These are phyloP conservation scores for Drosophila atripex DNA, from an alignment of 2,888 invertebrate genomes.

Conservation along the genomic window DNA sequence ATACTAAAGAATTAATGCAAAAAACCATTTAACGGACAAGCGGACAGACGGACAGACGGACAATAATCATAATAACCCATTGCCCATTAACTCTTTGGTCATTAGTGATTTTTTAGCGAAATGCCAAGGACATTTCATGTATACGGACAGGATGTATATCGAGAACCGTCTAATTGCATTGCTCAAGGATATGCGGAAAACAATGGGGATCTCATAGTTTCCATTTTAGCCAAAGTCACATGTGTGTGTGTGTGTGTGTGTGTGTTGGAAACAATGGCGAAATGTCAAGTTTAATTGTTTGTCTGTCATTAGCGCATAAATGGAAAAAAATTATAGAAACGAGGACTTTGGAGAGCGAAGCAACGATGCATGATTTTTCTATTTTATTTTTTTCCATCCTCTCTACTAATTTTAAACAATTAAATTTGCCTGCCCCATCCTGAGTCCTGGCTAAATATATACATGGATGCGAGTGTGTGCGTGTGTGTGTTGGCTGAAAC, in stretches of 20 bases:
- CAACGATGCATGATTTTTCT: conserved; percentile 32
- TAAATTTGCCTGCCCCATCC: conserved; percentile 63
- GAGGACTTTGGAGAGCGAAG: conserved; percentile 26
- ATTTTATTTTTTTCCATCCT: conserved; percentile 4
- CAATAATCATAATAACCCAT: neutral
- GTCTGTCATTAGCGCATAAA: conserved; percentile 67
- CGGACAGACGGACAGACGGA: conserved; percentile 1
- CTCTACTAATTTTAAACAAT: conserved; percentile 68
- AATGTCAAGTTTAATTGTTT: conserved; percentile 75
- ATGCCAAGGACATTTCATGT: conserved; percentile 21
- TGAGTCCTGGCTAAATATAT: conserved; percentile 16
- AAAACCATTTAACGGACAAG: no score
- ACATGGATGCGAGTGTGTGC: conserved; percentile 7
- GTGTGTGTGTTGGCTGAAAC: conserved; percentile 46
- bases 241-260: conserved; percentile 34
- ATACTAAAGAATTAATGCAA: no score
- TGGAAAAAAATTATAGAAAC: neutral
- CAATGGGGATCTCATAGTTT: conserved; percentile 12
- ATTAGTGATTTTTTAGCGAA: neutral
- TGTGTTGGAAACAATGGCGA: conserved; percentile 56
- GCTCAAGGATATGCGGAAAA: conserved; percentile 58
- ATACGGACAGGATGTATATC: conserved; percentile 22
- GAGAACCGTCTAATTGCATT: conserved; percentile 64
- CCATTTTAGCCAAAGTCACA: neutral
- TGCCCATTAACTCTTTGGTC: neutral